A percentile compares a stretch with the other conserved stretches of the same genome.
Evolutionary conservation across 2,888 invertebrate genomes (phyloP).

Genomic region (Drosophila nr. fundita): DNA sequence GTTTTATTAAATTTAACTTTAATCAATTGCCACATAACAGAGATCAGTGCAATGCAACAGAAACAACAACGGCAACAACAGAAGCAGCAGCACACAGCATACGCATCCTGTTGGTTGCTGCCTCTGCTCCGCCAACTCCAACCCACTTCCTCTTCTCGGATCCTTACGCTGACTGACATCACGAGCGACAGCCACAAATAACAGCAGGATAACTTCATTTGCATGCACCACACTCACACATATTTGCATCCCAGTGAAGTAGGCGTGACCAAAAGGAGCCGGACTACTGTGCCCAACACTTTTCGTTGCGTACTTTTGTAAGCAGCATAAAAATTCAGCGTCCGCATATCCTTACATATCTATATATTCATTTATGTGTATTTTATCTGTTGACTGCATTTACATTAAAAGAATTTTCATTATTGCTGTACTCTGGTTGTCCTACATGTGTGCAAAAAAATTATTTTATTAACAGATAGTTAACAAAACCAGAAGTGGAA

Average conservation of each 20-base stretch:
- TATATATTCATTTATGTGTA: constrained; percentile 27
- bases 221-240: constrained; percentile 46
- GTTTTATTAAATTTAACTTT: constrained; percentile 70
- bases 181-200: constrained; percentile 76
- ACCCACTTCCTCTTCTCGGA: background rate
- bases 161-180: constrained; percentile 54
- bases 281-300: constrained; percentile 25
- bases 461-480: constrained; percentile 70
- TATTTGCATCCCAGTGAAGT: background rate
- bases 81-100: constrained; percentile 2
- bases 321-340: constrained; percentile 32
- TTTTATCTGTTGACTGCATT: constrained; percentile 57
- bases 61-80: constrained; percentile 12
- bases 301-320: constrained; percentile 51
- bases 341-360: constrained; percentile 5
- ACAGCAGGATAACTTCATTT: constrained; percentile 79
- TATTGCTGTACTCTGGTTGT: constrained; percentile 55
- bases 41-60: constrained; percentile 30
- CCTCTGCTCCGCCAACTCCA: background rate
- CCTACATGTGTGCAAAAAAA: constrained; percentile 52
- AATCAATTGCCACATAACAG: constrained; percentile 65
- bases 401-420: constrained; percentile 63
- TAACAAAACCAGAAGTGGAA: constrained; percentile 31
- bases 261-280: constrained; percentile 2
- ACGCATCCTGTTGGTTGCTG: constrained; percentile 38